Base-by-base conservation (phyloP, 2,113 vertebrate genomes). In the Xenotilapia flavipinnis region DNA sequence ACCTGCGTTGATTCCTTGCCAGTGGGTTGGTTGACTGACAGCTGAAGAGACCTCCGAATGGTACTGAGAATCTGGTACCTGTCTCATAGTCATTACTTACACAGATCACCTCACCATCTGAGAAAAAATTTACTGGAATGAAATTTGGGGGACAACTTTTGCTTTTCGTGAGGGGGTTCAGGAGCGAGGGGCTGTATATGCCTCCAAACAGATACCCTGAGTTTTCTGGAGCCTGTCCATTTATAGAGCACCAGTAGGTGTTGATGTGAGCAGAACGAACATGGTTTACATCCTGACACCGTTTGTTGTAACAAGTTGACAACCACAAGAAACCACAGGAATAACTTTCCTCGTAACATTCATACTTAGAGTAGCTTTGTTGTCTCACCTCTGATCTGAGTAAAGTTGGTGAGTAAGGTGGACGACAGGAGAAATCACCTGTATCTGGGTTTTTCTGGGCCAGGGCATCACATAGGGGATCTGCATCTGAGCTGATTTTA, bases 11-110 rank as follows among this genome's bases (percentile, higher is more conserved):
- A 55, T 95, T 0, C 84, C 92, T 2, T 56, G 4, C 54, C 7
- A 56, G 23, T 56, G 23, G 54, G 86, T 99, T 99, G 38, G 90
- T 95, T 3, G 92, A 91, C n/a, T 96, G 84, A 84, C 98, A 99
- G 91, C 98, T 99, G 87, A 99, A 98, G 92, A 99, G 96, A 12
- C 98, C 98, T 6, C 97, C 98, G 0, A 99, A 99, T 3, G 97
- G 96, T 8, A 98, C 96, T 0, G 97, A 90, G 8, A 95, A 95
- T 54, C 19, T 89, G 11, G 89, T 87, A 1, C 94, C 97, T 2
- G 2, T 0, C 87, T 98, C 97, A 1, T 97, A 98, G 90, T 98
- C 97, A 0, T 91, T 95, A 79, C 98, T 98, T 17, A 96, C 7
- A 1, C 98, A 99, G 40, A 99, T 94, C 36, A 88, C 87, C 86